Conservation (phyloP, 2,888 invertebrate species). For the Cheilosia soror region DNA sequence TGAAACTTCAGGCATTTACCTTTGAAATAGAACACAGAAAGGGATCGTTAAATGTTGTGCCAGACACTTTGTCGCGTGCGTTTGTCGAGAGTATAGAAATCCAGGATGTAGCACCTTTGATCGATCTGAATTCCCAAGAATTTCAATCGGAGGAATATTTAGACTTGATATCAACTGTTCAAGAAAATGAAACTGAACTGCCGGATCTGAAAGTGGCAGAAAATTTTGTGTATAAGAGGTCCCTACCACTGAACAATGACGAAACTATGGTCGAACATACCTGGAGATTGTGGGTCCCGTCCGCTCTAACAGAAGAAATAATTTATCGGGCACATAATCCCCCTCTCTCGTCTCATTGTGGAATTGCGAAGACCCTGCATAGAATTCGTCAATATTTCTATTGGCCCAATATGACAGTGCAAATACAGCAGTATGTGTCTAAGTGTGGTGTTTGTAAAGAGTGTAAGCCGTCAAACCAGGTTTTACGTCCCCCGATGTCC, state of each 20-base stretch:
- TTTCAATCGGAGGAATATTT: constrained; percentile 1
- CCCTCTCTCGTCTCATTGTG: constrained; percentile 39
- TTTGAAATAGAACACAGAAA: constrained; percentile 75
- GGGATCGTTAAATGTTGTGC: constrained; percentile 50
- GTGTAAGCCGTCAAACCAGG: constrained; percentile 7
- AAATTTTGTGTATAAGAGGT: not conserved
- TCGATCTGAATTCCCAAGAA: constrained; percentile 9
- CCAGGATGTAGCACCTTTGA: not conserved
- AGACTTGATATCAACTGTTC: not conserved
- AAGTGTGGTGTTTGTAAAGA: not conserved
- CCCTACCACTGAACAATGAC: not conserved
- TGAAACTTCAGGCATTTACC: constrained; percentile 6
- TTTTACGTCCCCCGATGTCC: not conserved
- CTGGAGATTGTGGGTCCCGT: constrained; percentile 39
- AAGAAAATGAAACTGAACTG: not conserved
- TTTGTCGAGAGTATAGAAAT: constrained; percentile 1
- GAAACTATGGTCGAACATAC: not conserved
- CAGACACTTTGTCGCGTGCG: not conserved
- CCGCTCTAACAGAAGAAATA: constrained; percentile 1
- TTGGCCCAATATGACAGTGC: constrained; percentile 10
- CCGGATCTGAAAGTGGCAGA: not conserved
- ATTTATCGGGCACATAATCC: constrained; percentile 34
- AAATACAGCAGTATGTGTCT: too few relatives aligned
- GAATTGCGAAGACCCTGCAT: constrained; percentile 36
- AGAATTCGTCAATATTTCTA: not conserved